Conservation (phyloP, 1,140 invertebrate genomes). For the Pachypeltis micranthus region DNA sequence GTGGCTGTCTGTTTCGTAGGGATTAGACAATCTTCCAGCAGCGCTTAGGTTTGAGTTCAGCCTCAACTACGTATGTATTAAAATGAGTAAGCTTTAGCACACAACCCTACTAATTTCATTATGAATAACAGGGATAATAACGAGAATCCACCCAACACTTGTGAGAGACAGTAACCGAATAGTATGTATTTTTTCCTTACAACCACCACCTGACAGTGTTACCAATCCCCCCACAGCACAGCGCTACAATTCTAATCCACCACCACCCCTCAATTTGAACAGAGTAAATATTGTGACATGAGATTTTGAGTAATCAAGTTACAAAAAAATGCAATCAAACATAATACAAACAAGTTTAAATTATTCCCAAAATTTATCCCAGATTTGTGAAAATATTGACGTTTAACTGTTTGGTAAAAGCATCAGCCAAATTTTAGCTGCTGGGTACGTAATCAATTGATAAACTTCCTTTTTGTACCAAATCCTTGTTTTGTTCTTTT, state of each 20-base stretch:
- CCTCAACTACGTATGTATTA: no score
- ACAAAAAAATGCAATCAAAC: not conserved
- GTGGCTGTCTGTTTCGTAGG: no score
- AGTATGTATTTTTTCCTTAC: no score
- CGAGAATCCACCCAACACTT: no score
- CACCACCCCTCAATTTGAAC: not conserved
- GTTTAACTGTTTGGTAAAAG: not conserved
- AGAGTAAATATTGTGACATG: not conserved
- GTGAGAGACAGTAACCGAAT: no score
- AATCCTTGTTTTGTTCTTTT: conserved; percentile 1
- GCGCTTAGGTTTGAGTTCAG: no score
- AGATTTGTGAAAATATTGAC: not conserved
- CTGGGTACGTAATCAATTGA: not conserved
- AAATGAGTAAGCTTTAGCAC: no score
- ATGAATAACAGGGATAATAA: no score
- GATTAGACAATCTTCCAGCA: no score
- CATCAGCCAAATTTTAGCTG: not conserved
- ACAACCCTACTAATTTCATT: no score
- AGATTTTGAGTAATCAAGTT: not conserved
- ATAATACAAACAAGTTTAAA: not conserved
- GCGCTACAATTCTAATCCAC: not conserved
- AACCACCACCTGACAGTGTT: no score
- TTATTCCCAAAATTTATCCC: not conserved
- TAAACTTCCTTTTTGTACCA: not conserved
- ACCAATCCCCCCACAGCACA: not conserved